Evolutionary conservation across 2,113 vertebrate species (phyloP), one percentile per base, ranked within the genome.

Genomic region (Menidia beryllina): DNA sequence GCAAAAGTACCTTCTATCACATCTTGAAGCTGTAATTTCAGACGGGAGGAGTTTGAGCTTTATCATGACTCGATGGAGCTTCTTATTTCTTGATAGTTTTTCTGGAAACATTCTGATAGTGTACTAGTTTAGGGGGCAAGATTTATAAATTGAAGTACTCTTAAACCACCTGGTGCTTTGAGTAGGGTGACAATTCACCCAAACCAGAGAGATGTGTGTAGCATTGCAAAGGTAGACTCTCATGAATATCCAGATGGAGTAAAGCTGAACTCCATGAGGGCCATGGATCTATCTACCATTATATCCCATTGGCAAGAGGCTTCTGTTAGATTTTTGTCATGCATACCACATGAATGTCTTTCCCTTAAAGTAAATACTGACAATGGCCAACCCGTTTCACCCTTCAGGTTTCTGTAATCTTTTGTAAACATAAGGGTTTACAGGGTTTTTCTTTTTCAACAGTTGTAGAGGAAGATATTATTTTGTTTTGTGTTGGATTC

Each of bases 1-100:
- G 62, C 41, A 54, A 63, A 80, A 70, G 82, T 54, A 65, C 79
- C 81, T 87, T 88, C 77, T 78, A 54, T 81, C 72, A 61, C 34
- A 67, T 39, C 36, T 36, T 45, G 52, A 19, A 47, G 63, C 57
- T 25, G n/a, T 43, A 41, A 41, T 72, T 49, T 43, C 80, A 75
- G 85, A 64, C 81, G 77, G 67, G 70, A 75, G 63, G 69, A 66
- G 67, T 65, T 49, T 23, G 62, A 81, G 56, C 68, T 75, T 50
- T 54, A 73, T 88, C 61, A 60, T 55, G 52, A 41, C 62, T 71
- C 54, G 73, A 63, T 19, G 17, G 15, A n/a, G 41, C 23, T 25
- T 26, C 23, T 52, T 1, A 24, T 50, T 0, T n/a, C n/a, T n/a
- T n/a, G n/a, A n/a, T n/a, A n/a, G n/a, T n/a, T 23, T 49, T 10